A percentile compares a stretch with the other conserved stretches of the same genome.
Conservation (phyloP, 2,888 invertebrate genomes). For the Epinotia brunnichana region DNA sequence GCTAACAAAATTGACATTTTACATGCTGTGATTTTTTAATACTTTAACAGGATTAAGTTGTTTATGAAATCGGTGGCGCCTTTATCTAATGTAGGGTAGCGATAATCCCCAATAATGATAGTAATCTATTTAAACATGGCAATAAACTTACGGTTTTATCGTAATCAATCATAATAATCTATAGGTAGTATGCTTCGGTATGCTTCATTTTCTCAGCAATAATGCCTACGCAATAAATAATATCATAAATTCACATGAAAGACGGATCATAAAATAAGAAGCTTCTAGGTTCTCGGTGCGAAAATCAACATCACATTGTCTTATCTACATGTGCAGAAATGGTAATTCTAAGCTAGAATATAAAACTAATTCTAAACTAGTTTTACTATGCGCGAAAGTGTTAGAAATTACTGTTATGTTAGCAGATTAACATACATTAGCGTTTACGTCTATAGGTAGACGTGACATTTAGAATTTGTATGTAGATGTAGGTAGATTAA, state of each 20-base stretch:
- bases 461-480: constrained; percentile 16
- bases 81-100: constrained; percentile 34
- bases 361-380: too few relatives aligned
- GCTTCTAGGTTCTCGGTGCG: not conserved
- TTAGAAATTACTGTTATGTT: constrained; percentile 20
- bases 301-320: not conserved
- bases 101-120: constrained; percentile 44
- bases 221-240: not conserved
- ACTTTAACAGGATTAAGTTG: constrained; percentile 44
- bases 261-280: not conserved
- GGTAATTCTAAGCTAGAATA: not conserved
- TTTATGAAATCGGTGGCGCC: constrained; percentile 33
- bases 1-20: constrained; percentile 42
- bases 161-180: constrained; percentile 40
- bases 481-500: not conserved
- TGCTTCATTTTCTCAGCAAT: constrained; percentile 10
- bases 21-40: constrained; percentile 18
- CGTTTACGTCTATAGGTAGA: not conserved
- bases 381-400: constrained; percentile 30
- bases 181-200: not conserved
- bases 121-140: constrained; percentile 44
- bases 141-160: constrained; percentile 29
- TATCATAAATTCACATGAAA: not conserved
- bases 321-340: not conserved
- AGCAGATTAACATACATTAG: constrained; percentile 22